Percentiles rank a stretch among this genome's conserved stretches.
These are phyloP conservation scores for Zapornia atra DNA, from an alignment of 2,113 vertebrate genomes.

Conservation along the genomic window DNA sequence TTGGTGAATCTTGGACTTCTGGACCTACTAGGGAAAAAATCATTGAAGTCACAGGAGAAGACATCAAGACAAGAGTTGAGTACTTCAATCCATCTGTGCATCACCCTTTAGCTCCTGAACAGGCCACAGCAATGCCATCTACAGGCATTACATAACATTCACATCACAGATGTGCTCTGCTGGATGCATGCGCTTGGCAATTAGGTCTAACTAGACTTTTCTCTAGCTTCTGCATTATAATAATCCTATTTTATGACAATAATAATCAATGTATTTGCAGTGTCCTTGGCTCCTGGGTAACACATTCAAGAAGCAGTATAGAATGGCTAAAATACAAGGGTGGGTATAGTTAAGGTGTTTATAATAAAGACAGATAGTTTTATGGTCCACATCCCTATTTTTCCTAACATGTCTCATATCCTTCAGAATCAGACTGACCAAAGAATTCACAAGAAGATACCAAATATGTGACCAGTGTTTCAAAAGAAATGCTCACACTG, in stretches of 20 bases:
- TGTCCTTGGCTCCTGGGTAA: background rate
- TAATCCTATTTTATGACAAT: background rate
- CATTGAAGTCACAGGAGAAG: background rate
- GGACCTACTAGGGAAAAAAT: background rate
- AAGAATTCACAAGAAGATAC: background rate
- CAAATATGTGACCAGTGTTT: background rate
- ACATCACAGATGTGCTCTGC: background rate
- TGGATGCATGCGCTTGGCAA: background rate
- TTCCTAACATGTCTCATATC: background rate
- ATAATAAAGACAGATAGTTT: background rate
- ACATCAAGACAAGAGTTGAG: background rate
- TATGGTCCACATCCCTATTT: background rate
- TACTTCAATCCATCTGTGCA: background rate
- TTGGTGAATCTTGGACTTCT: background rate
- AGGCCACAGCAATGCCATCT: background rate
- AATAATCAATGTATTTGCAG: background rate
- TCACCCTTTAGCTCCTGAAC: background rate
- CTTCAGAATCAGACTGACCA: background rate
- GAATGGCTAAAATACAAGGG: background rate
- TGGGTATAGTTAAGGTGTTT: background rate
- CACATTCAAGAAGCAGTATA: background rate
- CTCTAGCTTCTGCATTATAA: background rate
- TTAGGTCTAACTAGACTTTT: background rate
- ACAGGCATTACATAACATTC: background rate
- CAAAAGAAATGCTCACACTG: background rate